Evolutionary conservation across 2,797 vertebrate species (phyloP).

Genomic region (Sebastes cheni): DNA sequence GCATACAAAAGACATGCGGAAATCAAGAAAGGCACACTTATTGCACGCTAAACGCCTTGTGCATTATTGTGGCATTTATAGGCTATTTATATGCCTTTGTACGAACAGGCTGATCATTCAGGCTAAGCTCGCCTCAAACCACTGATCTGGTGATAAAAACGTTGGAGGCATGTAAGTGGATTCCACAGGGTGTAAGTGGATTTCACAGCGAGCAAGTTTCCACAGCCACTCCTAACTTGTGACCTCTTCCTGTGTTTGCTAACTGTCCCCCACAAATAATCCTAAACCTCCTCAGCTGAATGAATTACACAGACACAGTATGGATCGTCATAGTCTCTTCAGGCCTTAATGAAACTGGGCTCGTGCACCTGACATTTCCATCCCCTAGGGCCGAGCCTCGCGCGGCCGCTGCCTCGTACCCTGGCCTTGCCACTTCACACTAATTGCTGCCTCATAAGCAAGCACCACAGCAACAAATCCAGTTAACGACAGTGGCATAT

Average conservation of each 20-base stretch:
- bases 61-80: too few relatives aligned
- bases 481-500: slow-evolving; percentile 82
- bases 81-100: too few relatives aligned
- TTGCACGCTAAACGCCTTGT: too few relatives aligned
- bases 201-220: slow-evolving; percentile 59
- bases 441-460: slow-evolving; percentile 85
- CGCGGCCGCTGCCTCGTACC: slow-evolving; percentile 51
- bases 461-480: slow-evolving; percentile 82
- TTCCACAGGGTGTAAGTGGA: slow-evolving; percentile 66
- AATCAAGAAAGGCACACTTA: too few relatives aligned
- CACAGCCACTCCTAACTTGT: slow-evolving; percentile 66
- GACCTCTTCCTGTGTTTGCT: slow-evolving; percentile 67
- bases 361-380: slow-evolving; percentile 72
- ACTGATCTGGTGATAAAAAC: slow-evolving; percentile 56
- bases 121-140: slow-evolving; percentile 26
- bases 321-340: slow-evolving; percentile 72
- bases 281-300: slow-evolving; percentile 43
- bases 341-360: slow-evolving; percentile 73
- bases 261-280: slow-evolving; percentile 72
- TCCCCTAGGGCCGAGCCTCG: slow-evolving; percentile 61
- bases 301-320: slow-evolving; percentile 73
- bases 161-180: slow-evolving; percentile 62
- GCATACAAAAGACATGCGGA: too few relatives aligned
- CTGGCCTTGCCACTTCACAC: slow-evolving; percentile 75
- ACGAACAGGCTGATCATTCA: neutral